Percentiles rank a stretch among this genome's conserved stretches.
These are phyloP conservation scores for Drosophila truncata DNA, from an alignment of 1,140 invertebrate genomes.

Conservation along the genomic window DNA sequence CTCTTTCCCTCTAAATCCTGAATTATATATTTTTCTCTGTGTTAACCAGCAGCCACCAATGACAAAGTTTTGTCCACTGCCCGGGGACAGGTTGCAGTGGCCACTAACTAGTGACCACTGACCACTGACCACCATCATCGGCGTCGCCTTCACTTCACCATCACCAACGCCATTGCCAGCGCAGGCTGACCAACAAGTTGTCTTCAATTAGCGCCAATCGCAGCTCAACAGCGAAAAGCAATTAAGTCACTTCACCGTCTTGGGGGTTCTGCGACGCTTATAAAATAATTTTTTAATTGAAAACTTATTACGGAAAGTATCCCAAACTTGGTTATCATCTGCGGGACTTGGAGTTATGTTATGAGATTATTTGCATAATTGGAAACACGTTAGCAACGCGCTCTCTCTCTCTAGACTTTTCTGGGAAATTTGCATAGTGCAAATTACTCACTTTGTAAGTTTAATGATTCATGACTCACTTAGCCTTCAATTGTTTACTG, in stretches of 20 bases:
- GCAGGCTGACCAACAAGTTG: conserved; percentile 60
- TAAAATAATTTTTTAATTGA: conserved; percentile 55
- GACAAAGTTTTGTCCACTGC: conserved; percentile 54
- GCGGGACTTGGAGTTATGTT: conserved; percentile 26
- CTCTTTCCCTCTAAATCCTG: not conserved
- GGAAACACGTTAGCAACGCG: conserved; percentile 48
- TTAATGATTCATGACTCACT: conserved; percentile 48
- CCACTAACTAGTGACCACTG: conserved; percentile 21
- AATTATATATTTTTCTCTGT: conserved; percentile 9
- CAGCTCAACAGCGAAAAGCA: conserved; percentile 75
- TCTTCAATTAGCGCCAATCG: conserved; percentile 81
- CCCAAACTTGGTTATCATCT: conserved; percentile 43
- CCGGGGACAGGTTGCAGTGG: conserved; percentile 50
- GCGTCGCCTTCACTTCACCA: conserved; percentile 15
- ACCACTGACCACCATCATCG: conserved; percentile 11
- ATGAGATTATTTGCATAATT: conserved; percentile 50
- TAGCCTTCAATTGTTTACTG: conserved; percentile 29
- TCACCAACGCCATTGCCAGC: conserved; percentile 10
- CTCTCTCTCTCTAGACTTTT: not conserved
- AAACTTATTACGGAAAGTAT: conserved; percentile 50
- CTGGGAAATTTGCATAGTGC: conserved; percentile 53
- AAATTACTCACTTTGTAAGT: conserved; percentile 46
- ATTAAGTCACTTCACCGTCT: conserved; percentile 68
- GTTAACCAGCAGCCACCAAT: conserved; percentile 18
- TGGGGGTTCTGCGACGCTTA: conserved; percentile 42